Percentiles rank a stretch among this genome's conserved stretches.
phyloP scores from a whole-genome alignment of 2,113 vertebrate genomes.

The Arvicanthis niloticus region DNA sequence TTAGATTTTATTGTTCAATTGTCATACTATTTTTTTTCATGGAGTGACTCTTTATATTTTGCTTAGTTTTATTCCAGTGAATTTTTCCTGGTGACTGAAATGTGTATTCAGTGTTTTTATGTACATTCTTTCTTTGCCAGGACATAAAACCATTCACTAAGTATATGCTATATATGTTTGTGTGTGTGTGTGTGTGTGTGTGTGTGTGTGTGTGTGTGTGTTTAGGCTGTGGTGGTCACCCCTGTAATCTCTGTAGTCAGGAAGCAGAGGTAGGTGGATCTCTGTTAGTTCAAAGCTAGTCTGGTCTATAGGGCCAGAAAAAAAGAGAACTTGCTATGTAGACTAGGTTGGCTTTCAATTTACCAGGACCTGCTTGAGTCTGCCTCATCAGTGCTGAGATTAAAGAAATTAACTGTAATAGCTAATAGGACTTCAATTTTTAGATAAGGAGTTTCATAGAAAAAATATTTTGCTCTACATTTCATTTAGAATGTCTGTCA shows the following conservation, averaged over 20 bases:
- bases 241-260: not conserved
- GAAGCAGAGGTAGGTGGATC: not conserved
- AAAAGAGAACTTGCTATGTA: not conserved
- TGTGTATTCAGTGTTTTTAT: not conserved
- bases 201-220: too few species aligned
- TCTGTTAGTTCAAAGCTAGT: not conserved
- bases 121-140: not conserved
- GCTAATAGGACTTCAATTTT: conserved; percentile 11
- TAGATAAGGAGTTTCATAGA: not conserved
- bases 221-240: not conserved
- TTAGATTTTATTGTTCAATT: conserved; percentile 22
- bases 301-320: not conserved
- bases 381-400: not conserved
- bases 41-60: not conserved
- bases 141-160: not conserved
- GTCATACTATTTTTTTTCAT: not conserved
- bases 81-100: conserved; percentile 12
- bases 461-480: conserved; percentile 14
- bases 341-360: not conserved
- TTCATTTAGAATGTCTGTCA: conserved; percentile 15
- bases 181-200: too few species aligned
- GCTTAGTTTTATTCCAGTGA: conserved; percentile 30
- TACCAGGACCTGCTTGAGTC: not conserved
- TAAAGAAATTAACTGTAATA: not conserved
- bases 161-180: too few species aligned